A percentile compares a stretch with the other conserved stretches of the same genome.
phyloP scores from a whole-genome alignment of 2,888 invertebrate genomes.

The Cataglyphis rosenhaueri region DNA sequence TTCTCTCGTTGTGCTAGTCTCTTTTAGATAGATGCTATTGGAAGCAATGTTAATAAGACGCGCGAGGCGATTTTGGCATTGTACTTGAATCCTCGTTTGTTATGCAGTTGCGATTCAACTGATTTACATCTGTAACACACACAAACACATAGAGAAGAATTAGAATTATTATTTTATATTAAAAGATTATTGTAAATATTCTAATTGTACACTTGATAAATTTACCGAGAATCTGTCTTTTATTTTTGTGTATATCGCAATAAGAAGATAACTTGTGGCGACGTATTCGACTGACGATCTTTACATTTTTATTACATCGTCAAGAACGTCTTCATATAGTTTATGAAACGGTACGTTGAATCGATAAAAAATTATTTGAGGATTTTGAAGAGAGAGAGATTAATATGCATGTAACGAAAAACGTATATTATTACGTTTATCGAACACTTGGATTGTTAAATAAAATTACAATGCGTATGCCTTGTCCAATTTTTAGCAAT shows the following conservation, averaged over 20 bases:
- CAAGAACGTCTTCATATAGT: not conserved
- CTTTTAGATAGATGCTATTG: constrained; percentile 56
- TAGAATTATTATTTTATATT: constrained; percentile 21
- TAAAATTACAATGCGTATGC: constrained; percentile 25
- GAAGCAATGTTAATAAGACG: constrained; percentile 18
- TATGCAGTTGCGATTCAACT: constrained; percentile 7
- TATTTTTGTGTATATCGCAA: constrained; percentile 5
- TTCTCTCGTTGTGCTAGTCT: constrained; percentile 59
- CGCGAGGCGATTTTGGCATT: not conserved
- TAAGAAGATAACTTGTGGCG: not conserved
- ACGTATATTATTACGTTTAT: constrained; percentile 22
- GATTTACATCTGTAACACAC: constrained; percentile 16
- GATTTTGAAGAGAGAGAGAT: not conserved
- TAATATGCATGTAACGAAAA: not conserved
- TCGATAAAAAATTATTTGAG: not conserved
- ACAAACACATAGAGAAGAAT: not conserved
- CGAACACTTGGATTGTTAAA: constrained; percentile 32
- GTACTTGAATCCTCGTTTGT: constrained; percentile 3
- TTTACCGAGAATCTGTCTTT: constrained; percentile 1
- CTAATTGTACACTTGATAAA: constrained; percentile 24
- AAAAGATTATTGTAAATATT: constrained; percentile 25
- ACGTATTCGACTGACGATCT: not conserved
- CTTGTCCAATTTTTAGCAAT: constrained; percentile 45
- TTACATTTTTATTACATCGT: constrained; percentile 7
- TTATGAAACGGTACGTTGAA: not conserved